phyloP scores from a whole-genome alignment of 2,797 vertebrate genomes.

The Ficedula albicollis region DNA sequence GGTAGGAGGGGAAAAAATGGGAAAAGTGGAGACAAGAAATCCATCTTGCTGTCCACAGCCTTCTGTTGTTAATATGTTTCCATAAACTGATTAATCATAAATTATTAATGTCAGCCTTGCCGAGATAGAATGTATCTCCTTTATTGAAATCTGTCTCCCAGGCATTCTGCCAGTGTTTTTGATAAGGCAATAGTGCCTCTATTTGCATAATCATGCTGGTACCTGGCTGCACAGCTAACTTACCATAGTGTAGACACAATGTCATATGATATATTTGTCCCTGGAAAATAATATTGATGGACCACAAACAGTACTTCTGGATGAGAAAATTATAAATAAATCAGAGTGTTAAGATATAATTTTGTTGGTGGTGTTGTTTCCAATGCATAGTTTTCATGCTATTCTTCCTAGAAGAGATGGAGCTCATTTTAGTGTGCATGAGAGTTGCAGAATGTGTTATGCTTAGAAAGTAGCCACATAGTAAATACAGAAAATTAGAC shows the following conservation, averaged over 20 bases:
- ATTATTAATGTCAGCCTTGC: slow-evolving; percentile 65
- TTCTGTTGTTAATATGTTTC: slow-evolving; percentile 52
- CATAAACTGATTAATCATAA: slow-evolving; percentile 70
- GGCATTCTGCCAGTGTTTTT: slow-evolving; percentile 34
- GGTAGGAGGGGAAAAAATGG: slow-evolving; percentile 14
- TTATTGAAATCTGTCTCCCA: slow-evolving; percentile 59
- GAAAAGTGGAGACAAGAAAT: slow-evolving; percentile 19
- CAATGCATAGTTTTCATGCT: neutral
- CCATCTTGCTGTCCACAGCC: slow-evolving; percentile 29
- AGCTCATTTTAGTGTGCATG: neutral
- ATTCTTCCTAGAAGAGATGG: neutral
- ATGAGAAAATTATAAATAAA: slow-evolving; percentile 42
- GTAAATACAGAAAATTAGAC: neutral
- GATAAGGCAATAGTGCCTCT: slow-evolving; percentile 32
- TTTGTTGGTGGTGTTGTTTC: neutral
- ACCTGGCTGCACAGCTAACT: slow-evolving; percentile 15
- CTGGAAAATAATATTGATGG: slow-evolving; percentile 35
- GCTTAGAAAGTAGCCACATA: neutral
- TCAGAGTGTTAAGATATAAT: neutral
- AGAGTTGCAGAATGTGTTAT: neutral
- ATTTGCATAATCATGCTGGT: slow-evolving; percentile 62
- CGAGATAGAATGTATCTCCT: slow-evolving; percentile 30
- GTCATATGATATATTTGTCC: slow-evolving; percentile 34
- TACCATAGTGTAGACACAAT: slow-evolving; percentile 4
- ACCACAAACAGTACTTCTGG: neutral